Conservation (phyloP, 2,888 invertebrate genomes). For the Cyclophora punctaria region DNA sequence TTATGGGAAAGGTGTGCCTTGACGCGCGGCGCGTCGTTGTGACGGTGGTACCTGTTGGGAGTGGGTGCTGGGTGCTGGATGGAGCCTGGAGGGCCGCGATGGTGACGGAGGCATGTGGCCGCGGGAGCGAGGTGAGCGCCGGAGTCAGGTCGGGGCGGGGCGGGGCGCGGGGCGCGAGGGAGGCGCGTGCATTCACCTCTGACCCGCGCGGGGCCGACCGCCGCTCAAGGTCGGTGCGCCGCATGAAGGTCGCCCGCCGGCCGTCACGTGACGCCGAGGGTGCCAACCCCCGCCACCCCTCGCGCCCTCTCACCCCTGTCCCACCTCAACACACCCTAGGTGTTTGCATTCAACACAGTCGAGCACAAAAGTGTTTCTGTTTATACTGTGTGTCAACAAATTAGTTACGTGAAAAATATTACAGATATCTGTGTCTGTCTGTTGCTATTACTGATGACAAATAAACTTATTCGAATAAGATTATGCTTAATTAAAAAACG, state of each 20-base stretch:
- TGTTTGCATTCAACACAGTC: conserved; percentile 33
- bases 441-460: no score
- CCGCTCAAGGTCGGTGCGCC: conserved; percentile 73
- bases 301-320: conserved; percentile 17
- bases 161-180: conserved; percentile 29
- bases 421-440: no score
- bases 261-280: conserved; percentile 66
- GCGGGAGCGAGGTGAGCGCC: conserved; percentile 59
- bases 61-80: conserved; percentile 41
- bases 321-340: conserved; percentile 16
- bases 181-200: conserved; percentile 69
- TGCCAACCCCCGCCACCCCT: conserved; percentile 58
- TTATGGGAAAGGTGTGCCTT: conserved; percentile 71
- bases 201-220: conserved; percentile 71
- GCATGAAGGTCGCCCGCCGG: conserved; percentile 64
- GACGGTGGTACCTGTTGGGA: conserved; percentile 51
- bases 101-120: conserved; percentile 46
- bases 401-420: no score
- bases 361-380: conserved; percentile 31
- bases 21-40: conserved; percentile 38
- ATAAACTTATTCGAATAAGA: no score
- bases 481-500: no score
- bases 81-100: conserved; percentile 40
- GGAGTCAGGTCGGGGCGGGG: conserved; percentile 36
- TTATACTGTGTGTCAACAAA: no score